These are phyloP conservation scores for Kryphioiulus occultus DNA, from an alignment of 2,888 invertebrate genomes.

Conservation along the genomic window DNA sequence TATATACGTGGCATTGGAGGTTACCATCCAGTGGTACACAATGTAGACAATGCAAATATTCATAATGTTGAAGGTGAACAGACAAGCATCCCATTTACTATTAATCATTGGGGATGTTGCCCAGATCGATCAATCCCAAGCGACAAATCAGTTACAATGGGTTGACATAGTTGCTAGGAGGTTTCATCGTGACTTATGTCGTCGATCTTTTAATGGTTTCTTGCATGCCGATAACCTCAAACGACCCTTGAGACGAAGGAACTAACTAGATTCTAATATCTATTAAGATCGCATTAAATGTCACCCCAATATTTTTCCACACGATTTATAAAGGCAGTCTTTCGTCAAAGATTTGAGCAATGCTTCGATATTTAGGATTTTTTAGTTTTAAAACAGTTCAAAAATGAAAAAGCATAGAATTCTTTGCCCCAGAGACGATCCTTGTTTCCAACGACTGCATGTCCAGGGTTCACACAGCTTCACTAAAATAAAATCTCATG, in stretches of 20 bases:
- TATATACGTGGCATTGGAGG: not conserved
- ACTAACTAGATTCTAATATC: not conserved
- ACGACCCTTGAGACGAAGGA: not conserved
- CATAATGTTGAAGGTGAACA: not conserved
- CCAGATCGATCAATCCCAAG: not conserved
- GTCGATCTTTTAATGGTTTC: not conserved
- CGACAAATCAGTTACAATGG: constrained; percentile 7
- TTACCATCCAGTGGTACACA: not conserved
- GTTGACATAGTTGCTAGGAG: not conserved
- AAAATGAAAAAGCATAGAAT: too few species aligned
- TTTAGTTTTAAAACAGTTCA: not conserved
- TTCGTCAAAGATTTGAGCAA: not conserved
- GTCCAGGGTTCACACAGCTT: too few species aligned
- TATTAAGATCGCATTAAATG: not conserved
- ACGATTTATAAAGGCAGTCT: not conserved
- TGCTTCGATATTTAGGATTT: not conserved
- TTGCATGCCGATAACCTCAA: not conserved
- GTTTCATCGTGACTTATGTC: constrained; percentile 4
- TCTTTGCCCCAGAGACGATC: too few species aligned
- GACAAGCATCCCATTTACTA: not conserved
- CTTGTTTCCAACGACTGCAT: too few species aligned
- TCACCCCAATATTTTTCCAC: not conserved
- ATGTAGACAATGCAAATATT: not conserved
- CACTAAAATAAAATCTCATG: too few species aligned
- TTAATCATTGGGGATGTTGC: not conserved